Conservation (phyloP, 2,113 vertebrate genomes). For the Nesogale talazaci region DNA sequence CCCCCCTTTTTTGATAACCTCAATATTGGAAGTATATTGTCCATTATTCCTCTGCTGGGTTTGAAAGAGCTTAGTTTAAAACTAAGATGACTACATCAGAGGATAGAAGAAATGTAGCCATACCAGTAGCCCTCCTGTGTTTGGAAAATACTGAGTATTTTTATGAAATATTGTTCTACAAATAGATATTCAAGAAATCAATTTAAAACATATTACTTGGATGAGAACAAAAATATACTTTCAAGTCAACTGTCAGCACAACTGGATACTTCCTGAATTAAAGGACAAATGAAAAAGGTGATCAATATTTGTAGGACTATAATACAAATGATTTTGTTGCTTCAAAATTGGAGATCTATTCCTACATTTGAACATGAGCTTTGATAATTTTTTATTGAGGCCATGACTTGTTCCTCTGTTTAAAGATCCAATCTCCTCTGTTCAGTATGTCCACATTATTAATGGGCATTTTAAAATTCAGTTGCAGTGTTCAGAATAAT, state of each 20-base stretch:
- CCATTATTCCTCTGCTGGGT: constrained; percentile 86
- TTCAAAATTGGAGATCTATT: neutral
- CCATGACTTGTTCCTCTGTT: constrained; percentile 21
- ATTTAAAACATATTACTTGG: too few relatives aligned
- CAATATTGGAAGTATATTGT: neutral
- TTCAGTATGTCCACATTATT: constrained; percentile 8
- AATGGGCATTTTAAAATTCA: neutral
- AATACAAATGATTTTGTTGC: constrained; percentile 5
- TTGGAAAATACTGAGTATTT: too few relatives aligned
- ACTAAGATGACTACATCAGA: constrained; percentile 84
- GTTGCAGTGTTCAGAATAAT: too few relatives aligned
- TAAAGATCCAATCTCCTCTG: constrained; percentile 48
- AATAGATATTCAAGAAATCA: too few relatives aligned
- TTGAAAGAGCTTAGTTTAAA: constrained; percentile 87
- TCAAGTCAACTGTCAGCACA: too few relatives aligned
- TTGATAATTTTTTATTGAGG: constrained; percentile 36
- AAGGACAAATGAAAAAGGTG: too few relatives aligned
- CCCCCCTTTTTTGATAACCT: constrained; percentile 36
- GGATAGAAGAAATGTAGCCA: constrained; percentile 83
- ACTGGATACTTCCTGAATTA: too few relatives aligned
- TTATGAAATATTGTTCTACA: too few relatives aligned
- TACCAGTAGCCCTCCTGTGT: too few relatives aligned
- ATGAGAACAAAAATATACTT: too few relatives aligned
- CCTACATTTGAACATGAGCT: constrained; percentile 12
- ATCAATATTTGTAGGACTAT: too few relatives aligned